Base-by-base conservation (phyloP, 2,797 vertebrate genomes). In the Alca torda region DNA sequence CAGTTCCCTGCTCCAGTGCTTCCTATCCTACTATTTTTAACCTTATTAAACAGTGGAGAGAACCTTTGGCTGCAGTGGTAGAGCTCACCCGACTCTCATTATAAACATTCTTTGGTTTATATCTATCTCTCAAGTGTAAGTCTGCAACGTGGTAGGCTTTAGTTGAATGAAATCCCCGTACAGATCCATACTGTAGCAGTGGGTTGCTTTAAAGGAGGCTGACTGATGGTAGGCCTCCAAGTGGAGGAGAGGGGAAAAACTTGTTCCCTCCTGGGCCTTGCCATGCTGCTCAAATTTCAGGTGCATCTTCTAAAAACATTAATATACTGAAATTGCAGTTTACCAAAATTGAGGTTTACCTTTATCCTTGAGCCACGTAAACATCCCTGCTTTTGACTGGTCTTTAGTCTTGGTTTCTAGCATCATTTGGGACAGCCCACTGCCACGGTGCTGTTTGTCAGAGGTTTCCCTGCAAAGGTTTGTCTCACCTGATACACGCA, bases 11-110 rank as follows among this genome's bases (percentile, higher is more conserved):
- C 88, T 91, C 86, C 90, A 94, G n/a, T 78, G 74, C 54, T 96
- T 89, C 73, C 83, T 78, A 93, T 96, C 83, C 81, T 96, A 91
- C 89, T 97, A 93, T 97, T 95, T 97, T 96, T 97, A 96, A 97
- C 88, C 89, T 96, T 97, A 96, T 97, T 96, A 96, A 96, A 90
- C 81, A 92, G 78, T 19, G 48, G 84, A 20, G 51, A 92, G 91
- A 80, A 84, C 79, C 60, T 96, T 84, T 86, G 81, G 88, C 76
- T 95, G 87, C 13, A 28, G 56, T 78, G 93, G 46, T 67, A 84
- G 89, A 65, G 10, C 79, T 56, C 50, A 54, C 67, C 83, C 39
- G 5, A 75, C 56, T 93, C 75, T 92, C 82, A 76, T 90, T 94
- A 95, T 96, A 89, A 96, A 91, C 87, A 86, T 87, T 95, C 75